Conservation (phyloP, 2,888 invertebrate species). For the Scrobipalpa atriplicella region DNA sequence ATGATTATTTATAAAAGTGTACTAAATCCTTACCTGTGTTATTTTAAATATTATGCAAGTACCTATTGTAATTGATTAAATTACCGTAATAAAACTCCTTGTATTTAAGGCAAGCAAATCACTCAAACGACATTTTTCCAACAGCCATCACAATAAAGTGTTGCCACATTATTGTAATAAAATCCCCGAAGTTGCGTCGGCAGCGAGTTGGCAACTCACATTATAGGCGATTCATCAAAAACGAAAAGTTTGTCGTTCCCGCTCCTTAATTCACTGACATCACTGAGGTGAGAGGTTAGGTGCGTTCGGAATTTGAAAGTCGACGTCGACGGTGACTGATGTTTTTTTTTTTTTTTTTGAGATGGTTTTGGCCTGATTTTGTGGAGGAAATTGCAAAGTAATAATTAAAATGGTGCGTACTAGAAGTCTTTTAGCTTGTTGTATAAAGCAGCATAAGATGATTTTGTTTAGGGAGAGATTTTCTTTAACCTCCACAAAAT, state of each 20-base stretch:
- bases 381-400: background rate
- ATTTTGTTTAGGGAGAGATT: no score
- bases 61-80: background rate
- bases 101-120: constrained; percentile 4
- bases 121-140: constrained; percentile 11
- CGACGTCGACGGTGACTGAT: constrained; percentile 13
- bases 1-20: no score
- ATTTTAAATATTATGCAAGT: no score
- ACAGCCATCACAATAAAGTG: constrained; percentile 30
- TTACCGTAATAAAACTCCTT: background rate
- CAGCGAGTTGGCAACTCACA: constrained; percentile 46
- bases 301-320: background rate
- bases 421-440: background rate
- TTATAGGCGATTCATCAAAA: constrained; percentile 71
- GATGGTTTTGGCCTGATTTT: no score
- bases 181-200: constrained; percentile 12
- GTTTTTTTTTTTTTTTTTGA: background rate
- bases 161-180: constrained; percentile 24
- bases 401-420: background rate
- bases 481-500: no score
- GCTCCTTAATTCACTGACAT: constrained; percentile 37
- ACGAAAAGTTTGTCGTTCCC: constrained; percentile 54
- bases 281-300: constrained; percentile 13
- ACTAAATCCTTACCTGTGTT: no score
- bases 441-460: no score